phyloP scores from a whole-genome alignment of 2,113 vertebrate genomes.

The Cephalophus harveyi region DNA sequence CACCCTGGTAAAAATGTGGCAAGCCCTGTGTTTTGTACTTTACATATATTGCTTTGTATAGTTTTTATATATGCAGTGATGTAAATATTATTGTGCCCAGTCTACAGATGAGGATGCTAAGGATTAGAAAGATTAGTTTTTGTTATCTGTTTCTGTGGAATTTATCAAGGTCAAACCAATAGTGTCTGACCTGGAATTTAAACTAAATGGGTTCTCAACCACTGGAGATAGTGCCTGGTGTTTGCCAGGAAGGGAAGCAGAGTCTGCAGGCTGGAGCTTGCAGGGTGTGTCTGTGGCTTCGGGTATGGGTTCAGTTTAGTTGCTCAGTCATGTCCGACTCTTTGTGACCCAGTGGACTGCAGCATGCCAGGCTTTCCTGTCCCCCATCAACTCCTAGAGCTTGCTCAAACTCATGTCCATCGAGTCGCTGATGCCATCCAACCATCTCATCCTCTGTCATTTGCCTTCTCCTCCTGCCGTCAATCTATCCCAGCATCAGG shows the following conservation, averaged over 20 bases:
- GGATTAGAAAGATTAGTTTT: not conserved
- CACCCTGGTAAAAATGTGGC: not conserved
- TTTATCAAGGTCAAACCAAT: not conserved
- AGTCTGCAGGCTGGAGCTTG: not conserved
- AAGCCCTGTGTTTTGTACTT: not conserved
- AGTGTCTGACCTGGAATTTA: not conserved
- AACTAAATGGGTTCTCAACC: not conserved
- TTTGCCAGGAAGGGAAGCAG: not conserved
- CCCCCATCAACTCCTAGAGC: not conserved
- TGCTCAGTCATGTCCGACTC: not conserved
- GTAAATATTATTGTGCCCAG: not conserved
- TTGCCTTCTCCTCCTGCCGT: not conserved
- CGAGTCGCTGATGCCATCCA: not conserved
- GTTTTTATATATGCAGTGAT: not conserved
- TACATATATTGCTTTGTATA: not conserved
- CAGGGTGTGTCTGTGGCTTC: not conserved
- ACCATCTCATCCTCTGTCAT: not conserved
- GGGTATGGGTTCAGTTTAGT: not conserved
- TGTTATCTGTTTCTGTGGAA: not conserved
- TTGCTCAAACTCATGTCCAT: not conserved
- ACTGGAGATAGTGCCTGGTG: not conserved
- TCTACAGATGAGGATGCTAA: not conserved
- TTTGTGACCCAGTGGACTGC: not conserved
- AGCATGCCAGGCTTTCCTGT: not conserved
- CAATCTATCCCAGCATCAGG: not conserved